Evolutionary conservation across 2,888 invertebrate genomes (phyloP), one percentile per base, ranked within the genome.

Genomic region (Drosophila neotestacea): DNA sequence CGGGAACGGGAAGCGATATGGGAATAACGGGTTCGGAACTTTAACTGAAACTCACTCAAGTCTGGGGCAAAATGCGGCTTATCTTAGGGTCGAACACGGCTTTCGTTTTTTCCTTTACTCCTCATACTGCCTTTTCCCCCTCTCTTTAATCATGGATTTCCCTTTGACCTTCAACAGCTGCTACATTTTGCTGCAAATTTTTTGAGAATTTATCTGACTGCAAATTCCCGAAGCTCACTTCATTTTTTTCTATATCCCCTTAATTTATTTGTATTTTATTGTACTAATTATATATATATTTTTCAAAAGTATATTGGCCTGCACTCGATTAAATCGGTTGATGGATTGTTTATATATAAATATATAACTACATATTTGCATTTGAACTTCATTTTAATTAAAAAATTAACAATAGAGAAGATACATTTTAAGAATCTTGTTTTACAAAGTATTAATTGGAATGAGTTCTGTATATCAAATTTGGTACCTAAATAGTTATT

Each of bases 121-220:
- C 7, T 13, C 32, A n/a, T 6, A 0, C 0, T 3, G 1, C 30
- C 51, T 28, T 6, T 4, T 5, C 30, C 30, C 10, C 11, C 30
- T 7, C 32, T 6, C 10, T 7, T 28, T 22, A 7, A 32, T 7
- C 4, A 30, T 38, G n/a, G 60, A 4, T 13, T 38, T 28, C 22
- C 44, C 50, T 71, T 77, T 87, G 88, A 85, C 89, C 85, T 85
- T 85, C 80, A 84, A 52, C 84, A 63, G 73, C 73, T 60, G 73
- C 76, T 60, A 73, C 79, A 77, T 67, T 77, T 80, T 70, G 64
- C 66, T 66, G 77, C 64, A 70, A 56, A 76, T 81, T 77, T 73
- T 73, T 75, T 72, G 61, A 67, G 55, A 48, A 56, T 69, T 67
- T 60, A 39, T 6, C 6, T 32, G 6, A 1, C 32, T 32, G 10